A percentile compares a stretch with the other conserved stretches of the same genome.
Evolutionary conservation across 2,888 invertebrate species (phyloP).

Genomic region (Polyommatus iphigenia): DNA sequence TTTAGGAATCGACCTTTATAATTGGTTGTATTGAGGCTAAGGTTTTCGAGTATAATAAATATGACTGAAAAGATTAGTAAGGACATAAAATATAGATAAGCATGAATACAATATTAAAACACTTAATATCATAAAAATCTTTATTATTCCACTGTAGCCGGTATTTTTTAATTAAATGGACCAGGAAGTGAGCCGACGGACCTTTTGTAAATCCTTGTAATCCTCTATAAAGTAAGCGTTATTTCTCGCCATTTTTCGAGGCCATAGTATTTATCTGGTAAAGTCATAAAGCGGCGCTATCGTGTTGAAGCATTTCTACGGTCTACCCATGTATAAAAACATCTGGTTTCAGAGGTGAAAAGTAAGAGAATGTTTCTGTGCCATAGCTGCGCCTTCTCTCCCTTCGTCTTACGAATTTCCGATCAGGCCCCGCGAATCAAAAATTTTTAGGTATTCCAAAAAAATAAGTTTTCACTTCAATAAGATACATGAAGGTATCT

Average conservation of each 20-base stretch:
- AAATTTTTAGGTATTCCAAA: too few relatives aligned
- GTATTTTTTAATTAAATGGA: background rate
- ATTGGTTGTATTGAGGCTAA: background rate
- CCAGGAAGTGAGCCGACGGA: background rate
- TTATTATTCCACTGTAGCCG: background rate
- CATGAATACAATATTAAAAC: background rate
- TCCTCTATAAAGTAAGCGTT: background rate
- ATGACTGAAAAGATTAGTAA: background rate
- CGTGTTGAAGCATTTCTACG: too few relatives aligned
- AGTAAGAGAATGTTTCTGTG: too few relatives aligned
- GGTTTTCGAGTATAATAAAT: background rate
- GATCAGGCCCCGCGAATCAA: too few relatives aligned
- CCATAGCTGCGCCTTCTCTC: too few relatives aligned
- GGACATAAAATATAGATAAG: background rate
- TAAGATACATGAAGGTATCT: too few relatives aligned
- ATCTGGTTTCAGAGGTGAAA: too few relatives aligned
- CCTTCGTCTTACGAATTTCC: too few relatives aligned
- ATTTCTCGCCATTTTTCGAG: background rate
- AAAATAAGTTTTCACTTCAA: too few relatives aligned
- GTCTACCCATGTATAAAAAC: too few relatives aligned
- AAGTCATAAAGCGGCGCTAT: too few relatives aligned
- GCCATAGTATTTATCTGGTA: too few relatives aligned
- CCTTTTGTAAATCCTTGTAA: background rate
- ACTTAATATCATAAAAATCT: background rate
- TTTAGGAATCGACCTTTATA: background rate